phyloP scores from a whole-genome alignment of 2,797 vertebrate species.

The Myotis myotis region DNA sequence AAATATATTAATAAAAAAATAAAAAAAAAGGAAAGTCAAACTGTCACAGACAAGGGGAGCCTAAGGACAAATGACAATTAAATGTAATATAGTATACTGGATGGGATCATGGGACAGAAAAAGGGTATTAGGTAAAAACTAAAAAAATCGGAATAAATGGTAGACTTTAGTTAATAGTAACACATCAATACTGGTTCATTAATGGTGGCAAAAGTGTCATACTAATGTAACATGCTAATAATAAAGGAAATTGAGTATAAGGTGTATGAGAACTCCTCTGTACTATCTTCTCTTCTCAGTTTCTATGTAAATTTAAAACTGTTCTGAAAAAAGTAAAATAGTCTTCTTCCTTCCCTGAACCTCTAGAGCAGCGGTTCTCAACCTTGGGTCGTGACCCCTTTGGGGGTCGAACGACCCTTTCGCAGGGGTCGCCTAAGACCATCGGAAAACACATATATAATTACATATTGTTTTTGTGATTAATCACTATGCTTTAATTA shows the following conservation, averaged over 20 bases:
- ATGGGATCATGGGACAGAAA: background rate
- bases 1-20: too few species aligned
- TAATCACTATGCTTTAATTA: too few species aligned
- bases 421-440: too few species aligned
- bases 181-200: background rate
- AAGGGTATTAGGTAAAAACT: background rate
- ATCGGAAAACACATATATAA: too few species aligned
- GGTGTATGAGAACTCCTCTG: background rate
- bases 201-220: background rate
- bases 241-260: background rate
- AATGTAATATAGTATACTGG: background rate
- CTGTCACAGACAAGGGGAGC: background rate
- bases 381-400: too few species aligned
- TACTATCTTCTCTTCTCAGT: background rate
- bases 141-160: background rate
- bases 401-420: too few species aligned
- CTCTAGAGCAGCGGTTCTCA: background rate
- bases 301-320: constrained; percentile 20
- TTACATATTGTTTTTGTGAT: too few species aligned
- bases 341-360: background rate
- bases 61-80: background rate
- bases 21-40: background rate
- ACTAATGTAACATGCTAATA: background rate
- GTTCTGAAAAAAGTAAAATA: background rate
- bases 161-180: background rate